Conservation (phyloP, 2,113 vertebrate species). For the Pteropus alecto region DNA sequence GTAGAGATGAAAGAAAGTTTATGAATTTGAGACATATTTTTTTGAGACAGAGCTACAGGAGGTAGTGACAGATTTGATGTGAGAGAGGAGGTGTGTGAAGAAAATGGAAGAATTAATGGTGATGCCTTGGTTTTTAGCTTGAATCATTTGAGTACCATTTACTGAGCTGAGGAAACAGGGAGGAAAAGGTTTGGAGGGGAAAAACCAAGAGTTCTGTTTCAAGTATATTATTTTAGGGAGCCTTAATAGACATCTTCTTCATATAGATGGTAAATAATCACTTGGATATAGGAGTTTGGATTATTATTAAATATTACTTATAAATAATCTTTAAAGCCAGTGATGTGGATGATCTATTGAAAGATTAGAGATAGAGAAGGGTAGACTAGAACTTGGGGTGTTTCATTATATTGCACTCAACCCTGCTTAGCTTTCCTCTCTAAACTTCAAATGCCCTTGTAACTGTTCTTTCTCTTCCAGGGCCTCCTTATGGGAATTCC, state of each 20-base stretch:
- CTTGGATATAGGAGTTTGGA: neutral
- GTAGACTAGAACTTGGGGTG: neutral
- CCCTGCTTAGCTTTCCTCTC: neutral
- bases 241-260: neutral
- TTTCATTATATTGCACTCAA: neutral
- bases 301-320: neutral
- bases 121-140: neutral
- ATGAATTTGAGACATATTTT: neutral
- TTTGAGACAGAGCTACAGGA: neutral
- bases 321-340: neutral
- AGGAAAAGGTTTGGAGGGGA: neutral
- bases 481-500: neutral
- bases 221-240: neutral
- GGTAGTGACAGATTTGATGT: neutral
- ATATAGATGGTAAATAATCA: neutral
- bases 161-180: neutral
- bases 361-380: neutral
- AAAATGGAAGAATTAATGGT: neutral
- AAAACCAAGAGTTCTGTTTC: neutral
- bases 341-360: neutral
- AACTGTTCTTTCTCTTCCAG: neutral
- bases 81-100: neutral
- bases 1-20: neutral
- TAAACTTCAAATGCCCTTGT: neutral
- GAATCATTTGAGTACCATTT: neutral